Evolutionary conservation across 2,888 invertebrate genomes (phyloP), one percentile per base, ranked within the genome.

Genomic region (Pachydiplax longipennis): DNA sequence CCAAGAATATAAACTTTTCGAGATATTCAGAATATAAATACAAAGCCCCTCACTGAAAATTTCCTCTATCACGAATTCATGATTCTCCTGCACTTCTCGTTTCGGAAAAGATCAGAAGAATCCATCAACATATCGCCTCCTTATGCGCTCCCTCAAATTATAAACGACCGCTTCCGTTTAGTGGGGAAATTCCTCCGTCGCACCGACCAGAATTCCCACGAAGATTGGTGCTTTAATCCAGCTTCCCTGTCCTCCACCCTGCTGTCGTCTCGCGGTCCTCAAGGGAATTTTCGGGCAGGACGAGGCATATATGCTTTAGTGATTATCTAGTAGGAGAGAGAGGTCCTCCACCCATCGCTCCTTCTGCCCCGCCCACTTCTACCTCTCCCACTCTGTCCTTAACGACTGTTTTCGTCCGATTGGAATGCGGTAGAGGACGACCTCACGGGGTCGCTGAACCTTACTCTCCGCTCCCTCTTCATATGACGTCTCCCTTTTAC

Each of bases 341-440:
- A n/a, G n/a, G n/a, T n/a, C n/a, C 61, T 37, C 87, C 18, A 13
- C 61, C 73, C 61, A 61, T n/a, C 22, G n/a, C 53, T 48, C 82
- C 31, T 18, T 35, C 25, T 25, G 31, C 31, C 25, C 44, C 48
- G 10, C 44, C 40, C 6, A 22, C 31, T 1, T 31, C 58, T 18
- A 53, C 35, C 87, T 58, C 37, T 31, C 61, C 22, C 61, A 18
- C 61, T 58, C 87, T 37, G n/a, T n/a, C 37, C 35, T 61, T 87
- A 87, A 87, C 61, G 87, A 87, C 87, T 87, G 87, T 87, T 87
- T 61, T 65, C 87, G 87, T 87, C 37, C 87, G 87, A 37, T 37
- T 65, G 87, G 87, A 87, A 87, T 87, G 87, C 87, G 87, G 87
- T 61, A 87, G 87, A 87, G 61, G 87, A 87, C 87, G 87, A 87